These are phyloP conservation scores for Cataglyphis albicans DNA, from an alignment of 2,888 invertebrate genomes.

Conservation along the genomic window DNA sequence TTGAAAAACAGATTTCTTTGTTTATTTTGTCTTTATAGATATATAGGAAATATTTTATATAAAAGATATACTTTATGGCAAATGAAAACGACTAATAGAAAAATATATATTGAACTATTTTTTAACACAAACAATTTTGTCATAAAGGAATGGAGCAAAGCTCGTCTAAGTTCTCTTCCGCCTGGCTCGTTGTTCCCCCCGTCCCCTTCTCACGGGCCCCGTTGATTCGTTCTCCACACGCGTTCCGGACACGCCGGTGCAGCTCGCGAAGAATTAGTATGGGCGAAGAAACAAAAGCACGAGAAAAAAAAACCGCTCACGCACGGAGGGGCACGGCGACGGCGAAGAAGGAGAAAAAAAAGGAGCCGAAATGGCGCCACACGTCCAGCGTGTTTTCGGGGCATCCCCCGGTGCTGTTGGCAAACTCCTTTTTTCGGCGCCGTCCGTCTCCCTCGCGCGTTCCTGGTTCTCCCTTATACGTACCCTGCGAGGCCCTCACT, in stretches of 20 bases:
- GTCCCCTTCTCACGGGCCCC: conserved; percentile 63
- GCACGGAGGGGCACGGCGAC: conserved; percentile 71
- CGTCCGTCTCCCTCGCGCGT: conserved; percentile 57
- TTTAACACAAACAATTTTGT: conserved; percentile 25
- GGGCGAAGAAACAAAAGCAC: conserved; percentile 84
- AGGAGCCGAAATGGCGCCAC: conserved; percentile 85
- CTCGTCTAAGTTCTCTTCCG: conserved; percentile 61
- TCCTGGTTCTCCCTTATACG: conserved; percentile 62
- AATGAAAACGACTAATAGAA: conserved; percentile 42
- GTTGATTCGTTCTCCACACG: conserved; percentile 70
- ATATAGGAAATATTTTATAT: neutral
- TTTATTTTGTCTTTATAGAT: neutral
- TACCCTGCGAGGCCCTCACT: neutral
- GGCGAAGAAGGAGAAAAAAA: conserved; percentile 77
- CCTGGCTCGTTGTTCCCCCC: conserved; percentile 48
- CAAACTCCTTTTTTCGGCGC: conserved; percentile 77
- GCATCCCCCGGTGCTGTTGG: conserved; percentile 84
- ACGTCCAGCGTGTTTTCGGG: conserved; percentile 85
- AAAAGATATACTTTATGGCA: neutral
- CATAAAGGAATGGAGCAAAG: conserved; percentile 24
- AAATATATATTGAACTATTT: conserved; percentile 42
- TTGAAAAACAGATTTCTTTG: neutral
- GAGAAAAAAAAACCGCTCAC: conserved; percentile 58
- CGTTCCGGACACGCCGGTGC: conserved; percentile 73
- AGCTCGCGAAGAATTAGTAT: conserved; percentile 84